Evolutionary conservation across 2,113 vertebrate species (phyloP).

Genomic region (Apistogramma diplotaenia): DNA sequence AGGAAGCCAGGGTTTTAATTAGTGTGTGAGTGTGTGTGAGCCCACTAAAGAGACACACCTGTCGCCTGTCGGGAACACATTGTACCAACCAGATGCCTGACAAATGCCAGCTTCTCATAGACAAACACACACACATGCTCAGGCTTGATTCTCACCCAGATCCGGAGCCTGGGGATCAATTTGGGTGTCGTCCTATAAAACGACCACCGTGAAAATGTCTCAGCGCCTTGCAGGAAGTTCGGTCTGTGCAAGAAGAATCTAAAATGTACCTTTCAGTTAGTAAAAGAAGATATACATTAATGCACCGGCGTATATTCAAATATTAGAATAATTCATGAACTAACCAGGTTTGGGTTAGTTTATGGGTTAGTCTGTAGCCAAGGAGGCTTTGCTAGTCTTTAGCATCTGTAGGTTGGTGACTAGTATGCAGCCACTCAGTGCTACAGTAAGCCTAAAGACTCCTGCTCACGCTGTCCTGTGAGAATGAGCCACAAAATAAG

Average conservation of each 20-base stretch:
- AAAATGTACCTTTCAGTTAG: not conserved
- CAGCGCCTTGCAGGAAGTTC: not conserved
- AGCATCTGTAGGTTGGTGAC: not conserved
- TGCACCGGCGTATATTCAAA: too few species aligned
- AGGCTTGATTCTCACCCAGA: not conserved
- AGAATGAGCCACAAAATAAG: not conserved
- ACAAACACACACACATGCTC: not conserved
- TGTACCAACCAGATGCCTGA: slow-evolving; percentile 22
- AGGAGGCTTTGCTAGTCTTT: not conserved
- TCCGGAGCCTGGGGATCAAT: not conserved
- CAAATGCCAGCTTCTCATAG: slow-evolving; percentile 2
- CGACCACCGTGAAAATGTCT: slow-evolving; percentile 1
- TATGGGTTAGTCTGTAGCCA: not conserved
- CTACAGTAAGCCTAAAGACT: too few species aligned
- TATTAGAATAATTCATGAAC: not conserved
- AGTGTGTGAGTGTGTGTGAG: slow-evolving; percentile 6
- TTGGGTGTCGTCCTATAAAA: not conserved
- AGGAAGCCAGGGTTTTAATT: slow-evolving; percentile 40
- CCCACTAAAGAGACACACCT: slow-evolving; percentile 29
- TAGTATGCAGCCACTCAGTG: not conserved
- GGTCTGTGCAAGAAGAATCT: not conserved
- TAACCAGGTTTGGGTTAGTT: not conserved
- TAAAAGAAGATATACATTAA: not conserved
- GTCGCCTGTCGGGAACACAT: not conserved
- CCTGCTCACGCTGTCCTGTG: too few species aligned